A percentile compares a stretch with the other conserved stretches of the same genome.
Conservation (phyloP, 2,113 vertebrate genomes). For the Turnix velox region DNA sequence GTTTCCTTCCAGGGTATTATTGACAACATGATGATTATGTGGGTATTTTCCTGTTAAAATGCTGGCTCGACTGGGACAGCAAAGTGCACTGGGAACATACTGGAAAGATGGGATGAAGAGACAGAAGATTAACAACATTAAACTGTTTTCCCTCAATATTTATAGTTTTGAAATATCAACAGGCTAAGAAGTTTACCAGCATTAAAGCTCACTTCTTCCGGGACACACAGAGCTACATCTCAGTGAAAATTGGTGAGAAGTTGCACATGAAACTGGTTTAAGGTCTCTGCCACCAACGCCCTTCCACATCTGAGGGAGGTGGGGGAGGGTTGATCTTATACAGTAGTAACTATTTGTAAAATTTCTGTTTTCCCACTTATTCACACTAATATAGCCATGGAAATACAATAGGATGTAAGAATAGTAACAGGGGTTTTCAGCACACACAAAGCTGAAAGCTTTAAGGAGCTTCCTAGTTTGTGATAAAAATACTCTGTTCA, state of each 20-base stretch:
- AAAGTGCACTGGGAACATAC: conserved; percentile 96
- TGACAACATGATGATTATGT: conserved; percentile 95
- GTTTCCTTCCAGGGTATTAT: conserved; percentile 96
- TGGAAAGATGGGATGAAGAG: conserved; percentile 37
- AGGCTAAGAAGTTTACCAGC: background rate
- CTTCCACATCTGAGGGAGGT: background rate
- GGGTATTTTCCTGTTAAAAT: conserved; percentile 97
- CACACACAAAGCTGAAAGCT: background rate
- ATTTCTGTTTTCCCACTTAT: background rate
- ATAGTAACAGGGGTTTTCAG: background rate
- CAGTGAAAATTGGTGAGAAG: accelerated
- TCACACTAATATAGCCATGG: accelerated
- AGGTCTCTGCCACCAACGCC: background rate
- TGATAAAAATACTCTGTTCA: background rate
- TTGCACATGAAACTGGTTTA: background rate
- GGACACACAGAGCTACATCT: background rate
- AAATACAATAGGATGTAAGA: background rate
- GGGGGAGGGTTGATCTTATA: no score
- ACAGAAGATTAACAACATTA: background rate
- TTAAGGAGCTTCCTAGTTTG: background rate
- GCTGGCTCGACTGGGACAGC: conserved; percentile 95
- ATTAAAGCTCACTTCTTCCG: background rate
- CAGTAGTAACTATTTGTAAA: background rate
- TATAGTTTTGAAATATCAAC: background rate
- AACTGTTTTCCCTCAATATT: background rate